Evolutionary conservation across 2,113 vertebrate species (phyloP).

Genomic region (Stictonetta naevosa): DNA sequence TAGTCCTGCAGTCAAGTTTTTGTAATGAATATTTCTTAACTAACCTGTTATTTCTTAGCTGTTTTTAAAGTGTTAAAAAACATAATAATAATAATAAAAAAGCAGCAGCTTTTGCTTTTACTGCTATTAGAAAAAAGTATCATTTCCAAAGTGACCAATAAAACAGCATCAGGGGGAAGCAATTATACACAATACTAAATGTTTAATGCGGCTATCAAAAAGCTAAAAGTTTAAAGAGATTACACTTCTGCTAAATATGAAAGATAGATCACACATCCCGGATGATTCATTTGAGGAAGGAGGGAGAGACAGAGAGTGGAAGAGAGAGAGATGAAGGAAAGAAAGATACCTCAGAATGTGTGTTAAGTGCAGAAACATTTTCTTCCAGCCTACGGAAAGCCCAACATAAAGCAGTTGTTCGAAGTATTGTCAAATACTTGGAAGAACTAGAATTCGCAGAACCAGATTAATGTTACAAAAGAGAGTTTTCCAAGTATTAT

Average conservation of each 20-base stretch:
- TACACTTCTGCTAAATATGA: constrained; percentile 62
- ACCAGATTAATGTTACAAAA: background rate
- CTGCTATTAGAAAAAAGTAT: constrained; percentile 37
- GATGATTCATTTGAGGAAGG: constrained; percentile 37
- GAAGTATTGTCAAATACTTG: constrained; percentile 1
- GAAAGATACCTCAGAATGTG: constrained; percentile 13
- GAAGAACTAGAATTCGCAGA: background rate
- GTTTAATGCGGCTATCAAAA: constrained; percentile 48
- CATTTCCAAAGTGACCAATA: constrained; percentile 33
- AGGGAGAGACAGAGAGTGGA: background rate
- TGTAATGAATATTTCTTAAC: constrained; percentile 82
- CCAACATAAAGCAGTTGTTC: constrained; percentile 14
- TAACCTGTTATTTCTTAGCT: constrained; percentile 77
- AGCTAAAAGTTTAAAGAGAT: constrained; percentile 58
- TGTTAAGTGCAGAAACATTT: constrained; percentile 16
- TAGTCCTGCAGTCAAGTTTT: constrained; percentile 90
- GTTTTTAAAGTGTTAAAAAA: constrained; percentile 57
- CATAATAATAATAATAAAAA: background rate
- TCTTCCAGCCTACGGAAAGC: constrained; percentile 8
- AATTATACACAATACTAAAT: constrained; percentile 45
- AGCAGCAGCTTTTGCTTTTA: constrained; percentile 37
- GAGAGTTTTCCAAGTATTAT: background rate
- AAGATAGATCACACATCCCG: constrained; percentile 15
- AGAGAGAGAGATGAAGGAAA: background rate
- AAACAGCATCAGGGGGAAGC: constrained; percentile 49